phyloP scores from a whole-genome alignment of 1,140 invertebrate genomes.

The Phymorhynchus buccinoides region DNA sequence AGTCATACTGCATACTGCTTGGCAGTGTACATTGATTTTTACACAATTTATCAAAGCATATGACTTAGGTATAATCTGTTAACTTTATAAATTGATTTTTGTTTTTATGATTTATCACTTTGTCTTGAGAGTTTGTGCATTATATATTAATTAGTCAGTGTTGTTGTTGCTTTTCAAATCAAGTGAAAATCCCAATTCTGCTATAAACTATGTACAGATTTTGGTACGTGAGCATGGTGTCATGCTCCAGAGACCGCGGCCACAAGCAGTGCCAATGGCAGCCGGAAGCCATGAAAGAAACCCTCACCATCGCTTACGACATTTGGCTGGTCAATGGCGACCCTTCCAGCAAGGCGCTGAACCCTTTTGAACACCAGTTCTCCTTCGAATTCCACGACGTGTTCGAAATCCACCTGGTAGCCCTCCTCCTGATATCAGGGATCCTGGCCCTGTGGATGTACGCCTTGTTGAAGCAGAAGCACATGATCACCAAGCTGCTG shows the following conservation, averaged over 20 bases:
- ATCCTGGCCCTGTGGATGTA: slow-evolving; percentile 89
- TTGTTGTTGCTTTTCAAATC: no score
- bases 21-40: no score
- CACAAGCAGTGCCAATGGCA: slow-evolving; percentile 76
- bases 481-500: slow-evolving; percentile 92
- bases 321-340: slow-evolving; percentile 97
- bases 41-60: no score
- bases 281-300: slow-evolving; percentile 56
- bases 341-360: slow-evolving; percentile 80
- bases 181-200: no score
- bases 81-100: no score
- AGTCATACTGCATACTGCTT: no score
- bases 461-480: slow-evolving; percentile 88
- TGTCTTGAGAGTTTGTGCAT: no score
- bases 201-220: slow-evolving; percentile 83
- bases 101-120: no score
- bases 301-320: slow-evolving; percentile 85
- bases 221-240: slow-evolving; percentile 95
- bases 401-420: slow-evolving; percentile 91
- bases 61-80: no score
- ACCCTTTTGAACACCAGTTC: slow-evolving; percentile 94
- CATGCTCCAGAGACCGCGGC: slow-evolving; percentile 85
- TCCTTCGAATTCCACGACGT: slow-evolving; percentile 93
- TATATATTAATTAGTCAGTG: background rate
- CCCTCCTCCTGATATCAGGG: slow-evolving; percentile 89